Base-by-base conservation (phyloP, 2,113 vertebrate species). In the Dermatemys mawii region DNA sequence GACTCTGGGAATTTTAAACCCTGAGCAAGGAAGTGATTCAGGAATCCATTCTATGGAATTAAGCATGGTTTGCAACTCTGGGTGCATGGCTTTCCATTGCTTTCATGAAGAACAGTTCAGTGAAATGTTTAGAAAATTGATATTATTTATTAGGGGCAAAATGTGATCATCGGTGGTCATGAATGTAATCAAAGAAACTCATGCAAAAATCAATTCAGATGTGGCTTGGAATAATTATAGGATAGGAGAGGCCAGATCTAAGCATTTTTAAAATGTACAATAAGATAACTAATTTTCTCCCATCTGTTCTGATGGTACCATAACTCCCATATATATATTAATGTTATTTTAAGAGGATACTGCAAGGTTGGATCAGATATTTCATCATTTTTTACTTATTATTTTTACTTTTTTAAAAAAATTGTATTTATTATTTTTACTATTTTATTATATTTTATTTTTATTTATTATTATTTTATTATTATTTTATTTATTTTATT, bases 261-360 rank as follows among this genome's bases (percentile, higher is more conserved):
- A 46, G 3, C 32, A 10, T 0, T 2, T 9, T 76, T 88, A 63
- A 73, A 75, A 1, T 0, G 53, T 8, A 9, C 2, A 88, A 4
- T 0, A 88, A 50, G 4, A 8, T 9, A 6, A 5, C 12, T 17
- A 78, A 6, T 0, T 11, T 91, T 32, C 19, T 35, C 46, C 5
- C 5, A 46, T 78, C 7, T 5, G 3, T 83, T 5, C 35, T 89
- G 8, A 51, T 17, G 50, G 16, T n/a, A 3, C 1, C 73, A 21
- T 11, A 85, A 81, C 73, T 54, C 17, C 13, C 48, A 0, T 76
- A 21, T 86, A 5, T 5, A 60, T 63, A 16, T 29, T 8, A 2
- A 63, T 93, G 91, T 38, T 79, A 51, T 17, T 53, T 81, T 32
- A 78, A 14, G 90, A 41, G 2, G 2, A 29, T 63, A 81, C 17